Conservation (phyloP, 1,140 invertebrate species). For the Pollicipes pollicipes region DNA sequence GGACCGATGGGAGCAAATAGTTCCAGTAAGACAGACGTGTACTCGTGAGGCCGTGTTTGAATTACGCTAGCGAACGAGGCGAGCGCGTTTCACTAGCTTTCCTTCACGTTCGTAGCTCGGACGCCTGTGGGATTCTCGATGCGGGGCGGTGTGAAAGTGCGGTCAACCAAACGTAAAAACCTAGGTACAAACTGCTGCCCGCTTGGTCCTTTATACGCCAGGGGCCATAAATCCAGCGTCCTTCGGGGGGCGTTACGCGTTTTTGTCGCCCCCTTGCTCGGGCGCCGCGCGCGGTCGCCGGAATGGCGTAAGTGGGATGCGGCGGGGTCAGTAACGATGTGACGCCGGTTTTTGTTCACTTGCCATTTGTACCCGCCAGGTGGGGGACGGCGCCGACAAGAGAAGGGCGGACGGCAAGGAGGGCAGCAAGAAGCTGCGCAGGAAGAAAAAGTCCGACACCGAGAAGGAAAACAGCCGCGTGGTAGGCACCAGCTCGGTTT, state of each 20-base stretch:
- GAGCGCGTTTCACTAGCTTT: too few relatives aligned
- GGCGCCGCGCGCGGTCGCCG: not conserved
- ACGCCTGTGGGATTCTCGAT: too few relatives aligned
- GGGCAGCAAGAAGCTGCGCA: not conserved
- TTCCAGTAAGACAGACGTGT: too few relatives aligned
- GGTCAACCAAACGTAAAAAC: too few relatives aligned
- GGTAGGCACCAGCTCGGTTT: not conserved
- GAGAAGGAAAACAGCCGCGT: not conserved
- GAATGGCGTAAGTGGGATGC: too few relatives aligned
- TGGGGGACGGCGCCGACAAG: not conserved
- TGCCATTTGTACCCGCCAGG: not conserved
- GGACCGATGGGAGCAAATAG: too few relatives aligned
- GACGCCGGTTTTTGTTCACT: not conserved
- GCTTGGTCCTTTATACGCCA: too few relatives aligned
- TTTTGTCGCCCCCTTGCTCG: not conserved
- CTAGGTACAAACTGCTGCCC: too few relatives aligned
- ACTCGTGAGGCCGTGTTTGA: too few relatives aligned
- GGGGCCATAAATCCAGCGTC: not conserved
- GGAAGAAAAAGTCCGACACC: not conserved
- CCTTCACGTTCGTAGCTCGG: too few relatives aligned
- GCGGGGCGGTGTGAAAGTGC: too few relatives aligned
- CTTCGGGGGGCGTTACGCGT: not conserved
- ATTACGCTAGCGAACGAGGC: too few relatives aligned
- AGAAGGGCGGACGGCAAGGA: not conserved
- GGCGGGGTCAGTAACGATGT: not conserved